These are phyloP conservation scores for Tolmerus cingulatus DNA, from an alignment of 2,888 invertebrate species.

Conservation along the genomic window DNA sequence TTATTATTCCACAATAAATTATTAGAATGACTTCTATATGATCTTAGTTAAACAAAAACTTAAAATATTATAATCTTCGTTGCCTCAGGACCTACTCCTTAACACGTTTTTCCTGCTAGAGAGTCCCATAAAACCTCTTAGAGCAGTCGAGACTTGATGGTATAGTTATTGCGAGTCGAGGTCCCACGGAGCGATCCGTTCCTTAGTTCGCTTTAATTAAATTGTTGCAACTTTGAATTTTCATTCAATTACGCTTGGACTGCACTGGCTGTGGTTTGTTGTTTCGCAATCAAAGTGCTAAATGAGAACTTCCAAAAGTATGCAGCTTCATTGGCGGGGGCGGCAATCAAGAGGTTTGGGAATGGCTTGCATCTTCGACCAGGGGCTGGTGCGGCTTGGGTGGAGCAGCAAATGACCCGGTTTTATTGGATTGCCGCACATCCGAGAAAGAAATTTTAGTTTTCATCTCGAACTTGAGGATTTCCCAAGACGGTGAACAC, in stretches of 20 bases:
- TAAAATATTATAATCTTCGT: no score
- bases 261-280: not conserved
- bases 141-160: not conserved
- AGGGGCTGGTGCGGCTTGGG: not conserved
- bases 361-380: not conserved
- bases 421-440: constrained; percentile 17
- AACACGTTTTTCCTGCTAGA: not conserved
- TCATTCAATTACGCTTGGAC: not conserved
- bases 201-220: not conserved
- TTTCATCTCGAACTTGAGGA: not conserved
- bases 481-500: not conserved
- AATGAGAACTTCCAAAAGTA: not conserved
- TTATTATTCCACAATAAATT: no score
- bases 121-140: not conserved
- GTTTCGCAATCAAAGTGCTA: not conserved
- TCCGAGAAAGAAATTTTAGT: not conserved
- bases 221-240: not conserved
- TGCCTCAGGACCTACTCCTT: not conserved
- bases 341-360: not conserved
- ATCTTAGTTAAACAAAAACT: no score
- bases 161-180: not conserved
- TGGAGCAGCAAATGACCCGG: constrained; percentile 17
- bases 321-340: not conserved
- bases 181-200: not conserved
- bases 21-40: no score